phyloP scores from a whole-genome alignment of 2,888 invertebrate genomes.

The Coleophora flavipennella region DNA sequence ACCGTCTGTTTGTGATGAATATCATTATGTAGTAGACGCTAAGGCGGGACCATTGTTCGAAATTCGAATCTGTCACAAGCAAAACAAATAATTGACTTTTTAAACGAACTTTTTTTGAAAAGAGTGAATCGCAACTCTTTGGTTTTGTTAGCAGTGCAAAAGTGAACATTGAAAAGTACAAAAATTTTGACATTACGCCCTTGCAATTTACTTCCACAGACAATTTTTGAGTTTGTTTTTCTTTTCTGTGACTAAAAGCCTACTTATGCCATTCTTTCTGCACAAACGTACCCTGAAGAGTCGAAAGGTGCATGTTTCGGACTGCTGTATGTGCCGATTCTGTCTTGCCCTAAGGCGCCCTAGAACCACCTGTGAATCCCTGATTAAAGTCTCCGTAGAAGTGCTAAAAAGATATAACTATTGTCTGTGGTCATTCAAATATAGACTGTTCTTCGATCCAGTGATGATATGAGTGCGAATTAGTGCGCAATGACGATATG shows the following conservation, averaged over 20 bases:
- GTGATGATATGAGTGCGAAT: conserved; percentile 23
- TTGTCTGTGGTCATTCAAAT: conserved; percentile 62
- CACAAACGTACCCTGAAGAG: conserved; percentile 38
- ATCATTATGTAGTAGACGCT: conserved; percentile 23
- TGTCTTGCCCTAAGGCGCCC: conserved; percentile 50
- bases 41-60: too few species aligned
- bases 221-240: background rate
- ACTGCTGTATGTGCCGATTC: conserved; percentile 44
- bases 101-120: too few species aligned
- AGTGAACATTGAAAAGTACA: too few species aligned
- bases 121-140: too few species aligned
- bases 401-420: conserved; percentile 61
- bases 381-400: conserved; percentile 49
- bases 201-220: background rate
- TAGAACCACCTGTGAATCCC: conserved; percentile 46
- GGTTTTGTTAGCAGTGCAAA: too few species aligned
- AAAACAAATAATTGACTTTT: too few species aligned
- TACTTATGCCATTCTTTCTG: conserved; percentile 62
- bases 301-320: conserved; percentile 52
- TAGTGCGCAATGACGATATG: conserved; percentile 2
- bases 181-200: too few species aligned
- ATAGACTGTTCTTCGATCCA: conserved; percentile 41
- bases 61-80: too few species aligned
- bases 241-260: conserved; percentile 34
- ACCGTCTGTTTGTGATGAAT: conserved; percentile 58